Evolutionary conservation across 2,888 invertebrate species (phyloP), one percentile per base, ranked within the genome.

Genomic region (Drosophila histrio): DNA sequence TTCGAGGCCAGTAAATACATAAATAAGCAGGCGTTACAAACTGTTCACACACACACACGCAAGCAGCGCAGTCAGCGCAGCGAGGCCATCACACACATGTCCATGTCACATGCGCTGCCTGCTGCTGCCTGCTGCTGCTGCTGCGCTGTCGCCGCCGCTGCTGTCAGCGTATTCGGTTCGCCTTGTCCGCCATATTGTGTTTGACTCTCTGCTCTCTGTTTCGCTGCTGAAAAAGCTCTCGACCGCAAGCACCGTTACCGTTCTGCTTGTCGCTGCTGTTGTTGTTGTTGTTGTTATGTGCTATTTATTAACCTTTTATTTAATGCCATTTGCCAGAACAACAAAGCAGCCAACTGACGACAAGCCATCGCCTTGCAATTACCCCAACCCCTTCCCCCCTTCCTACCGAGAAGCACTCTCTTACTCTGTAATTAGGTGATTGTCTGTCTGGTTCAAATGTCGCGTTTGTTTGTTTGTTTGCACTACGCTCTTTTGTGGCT

Each of bases 301-400:
- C 85, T 79, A 80, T 79, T 84, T 87, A 87, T 87, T 84, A 84
- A 87, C 79, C 83, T 87, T 87, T 87, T 87, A 78, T 84, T 81
- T 72, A 81, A 85, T 81, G 67, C 69, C 79, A 82, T 84, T 84
- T 87, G 85, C 57, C 38, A 41, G 54, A 44, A 57, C 54, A 46
- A 59, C 50, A 63, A 26, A 50, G 30, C 3, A 43, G 59, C 50
- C 63, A 80, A 68, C 87, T 79, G 83, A 87, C 85, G 83, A 84
- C 83, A 84, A 85, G 85, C 85, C 79, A 77, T 69, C 87, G 87
- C 71, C 82, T 79, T 81, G 87, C 83, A 84, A 84, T 84, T 87
- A 84, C 85, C 83, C 79, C 43, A 17, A 63, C 61, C 57, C 46
- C 43, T 17, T 11, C 9, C 9, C 11, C 4, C 21, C 17, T n/a